Conservation (phyloP, 1,140 invertebrate species). For the Drosophila kurseongensis region DNA sequence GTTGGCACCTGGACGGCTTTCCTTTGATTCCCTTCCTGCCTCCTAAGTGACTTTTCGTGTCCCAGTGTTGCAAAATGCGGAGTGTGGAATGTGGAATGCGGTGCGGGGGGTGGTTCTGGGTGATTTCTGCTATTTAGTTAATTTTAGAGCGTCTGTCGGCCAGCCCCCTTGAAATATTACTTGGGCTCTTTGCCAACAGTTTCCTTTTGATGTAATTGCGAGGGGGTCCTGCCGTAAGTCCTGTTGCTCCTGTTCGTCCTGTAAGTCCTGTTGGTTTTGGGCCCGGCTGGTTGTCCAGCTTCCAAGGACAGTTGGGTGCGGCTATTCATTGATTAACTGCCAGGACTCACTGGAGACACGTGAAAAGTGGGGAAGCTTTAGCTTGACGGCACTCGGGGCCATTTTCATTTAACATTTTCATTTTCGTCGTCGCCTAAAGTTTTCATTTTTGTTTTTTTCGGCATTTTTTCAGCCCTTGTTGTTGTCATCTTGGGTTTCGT, state of each 20-base stretch:
- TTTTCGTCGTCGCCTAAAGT: constrained; percentile 33
- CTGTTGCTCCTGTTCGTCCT: background rate
- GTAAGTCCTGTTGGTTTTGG: background rate
- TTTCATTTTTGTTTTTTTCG: constrained; percentile 11
- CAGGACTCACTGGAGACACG: constrained; percentile 31
- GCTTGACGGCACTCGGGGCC: constrained; percentile 18
- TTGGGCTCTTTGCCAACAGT: constrained; percentile 50
- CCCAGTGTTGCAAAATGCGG: background rate
- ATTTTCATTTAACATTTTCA: constrained; percentile 75
- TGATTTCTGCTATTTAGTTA: constrained; percentile 66
- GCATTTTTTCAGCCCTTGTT: constrained; percentile 20
- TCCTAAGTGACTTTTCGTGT: constrained; percentile 70
- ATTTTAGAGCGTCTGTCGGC: constrained; percentile 62
- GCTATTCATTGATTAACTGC: constrained; percentile 74
- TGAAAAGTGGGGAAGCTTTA: constrained; percentile 7
- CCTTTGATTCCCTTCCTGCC: background rate
- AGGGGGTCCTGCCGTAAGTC: background rate
- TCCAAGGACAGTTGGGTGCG: constrained; percentile 26
- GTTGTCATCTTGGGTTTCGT: constrained; percentile 65
- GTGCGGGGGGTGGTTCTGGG: background rate
- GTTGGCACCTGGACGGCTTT: constrained; percentile 18
- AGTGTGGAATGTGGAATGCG: background rate
- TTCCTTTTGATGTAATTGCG: constrained; percentile 79
- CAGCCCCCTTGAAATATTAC: constrained; percentile 66
- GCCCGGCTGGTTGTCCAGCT: background rate